Conservation (phyloP, 2,113 vertebrate genomes). For the Atlantisia rogersi region DNA sequence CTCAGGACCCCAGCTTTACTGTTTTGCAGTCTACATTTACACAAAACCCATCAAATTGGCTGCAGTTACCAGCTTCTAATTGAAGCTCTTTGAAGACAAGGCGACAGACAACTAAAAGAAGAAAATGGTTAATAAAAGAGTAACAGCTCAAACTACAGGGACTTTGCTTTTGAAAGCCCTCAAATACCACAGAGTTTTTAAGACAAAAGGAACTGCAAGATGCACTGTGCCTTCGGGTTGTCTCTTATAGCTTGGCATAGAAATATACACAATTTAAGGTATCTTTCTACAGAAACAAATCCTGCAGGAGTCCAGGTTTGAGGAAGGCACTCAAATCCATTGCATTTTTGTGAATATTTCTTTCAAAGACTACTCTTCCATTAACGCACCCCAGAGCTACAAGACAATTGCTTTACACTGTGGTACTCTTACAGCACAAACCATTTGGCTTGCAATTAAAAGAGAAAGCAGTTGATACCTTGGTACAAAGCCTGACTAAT, state of each 20-base stretch:
- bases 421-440: not conserved
- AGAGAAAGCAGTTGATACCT: not conserved
- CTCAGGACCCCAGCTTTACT: not conserved
- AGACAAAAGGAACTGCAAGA: not conserved
- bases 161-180: not conserved
- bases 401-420: not conserved
- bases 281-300: not conserved
- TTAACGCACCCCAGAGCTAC: not conserved
- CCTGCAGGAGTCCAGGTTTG: not conserved
- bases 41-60: not conserved
- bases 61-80: not conserved
- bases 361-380: not conserved
- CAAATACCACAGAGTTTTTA: not conserved
- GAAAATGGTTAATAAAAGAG: not conserved
- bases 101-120: not conserved
- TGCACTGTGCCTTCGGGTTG: not conserved
- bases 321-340: not conserved
- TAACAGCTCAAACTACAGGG: not conserved
- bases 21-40: not conserved
- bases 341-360: not conserved
- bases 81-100: not conserved
- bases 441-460: not conserved
- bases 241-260: not conserved
- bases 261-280: not conserved
- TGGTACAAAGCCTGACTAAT: not conserved